Base-by-base conservation (phyloP, 2,113 vertebrate genomes). In the Zosterops pallidus region DNA sequence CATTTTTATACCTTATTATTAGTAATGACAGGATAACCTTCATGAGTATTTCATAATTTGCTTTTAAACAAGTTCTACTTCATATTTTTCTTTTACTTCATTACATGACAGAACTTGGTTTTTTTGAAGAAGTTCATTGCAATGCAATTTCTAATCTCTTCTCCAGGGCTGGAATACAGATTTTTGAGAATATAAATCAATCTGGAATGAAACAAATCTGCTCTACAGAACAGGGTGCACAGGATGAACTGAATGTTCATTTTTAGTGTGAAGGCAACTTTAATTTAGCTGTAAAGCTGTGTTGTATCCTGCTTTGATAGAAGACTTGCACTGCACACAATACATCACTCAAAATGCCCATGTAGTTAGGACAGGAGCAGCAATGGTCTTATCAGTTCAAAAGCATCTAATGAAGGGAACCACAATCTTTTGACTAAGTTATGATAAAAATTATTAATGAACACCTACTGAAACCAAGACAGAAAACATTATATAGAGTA, bases 281-380 rank as follows among this genome's bases (percentile, higher is more conserved):
- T 12, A 56, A 80, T 68, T 76, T 6, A 47, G 13, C 71, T 57
- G 35, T 41, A 37, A 72, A 85, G 33, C 11, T 37, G 3, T 2
- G 9, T 9, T 68, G 37, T 13, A 20, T 5, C 74, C 63, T 49
- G 26, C 71, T 83, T 86, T 67, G 62, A 31, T 39, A 46, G 90
- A 72, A 80, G 46, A 6, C 11, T n/a, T 13, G 20, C 37, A 12
- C 13, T 60, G 49, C 55, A 59, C 60, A 35, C 21, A 50, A 31
- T 4, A 5, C 4, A 24, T 35, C 31, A 44, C 16, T 79, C 0
- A 0, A 64, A 65, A 72, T 0, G 1, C 29, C 49, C 67, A 4
- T 14, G 24, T 1, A 37, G 18, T 44, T 15, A 5, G 22, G 94
- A 14, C n/a, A 82, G 53, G 33, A 87, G 68, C 39, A 75, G 33